phyloP scores from a whole-genome alignment of 1,140 invertebrate species.

The Monochamus saltuarius region DNA sequence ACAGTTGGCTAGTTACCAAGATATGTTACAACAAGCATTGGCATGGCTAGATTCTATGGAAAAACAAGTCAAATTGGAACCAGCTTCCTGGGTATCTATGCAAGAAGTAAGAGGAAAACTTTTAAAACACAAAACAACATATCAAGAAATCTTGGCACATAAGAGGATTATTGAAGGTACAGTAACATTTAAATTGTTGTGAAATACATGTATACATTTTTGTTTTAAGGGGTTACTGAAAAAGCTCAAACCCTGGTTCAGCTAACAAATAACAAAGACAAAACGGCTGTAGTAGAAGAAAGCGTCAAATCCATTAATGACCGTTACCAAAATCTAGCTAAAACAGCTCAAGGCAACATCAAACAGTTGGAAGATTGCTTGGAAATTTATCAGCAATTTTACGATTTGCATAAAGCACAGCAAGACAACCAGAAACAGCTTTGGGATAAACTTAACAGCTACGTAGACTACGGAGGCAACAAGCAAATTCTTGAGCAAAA shows the following conservation, averaged over 20 bases:
- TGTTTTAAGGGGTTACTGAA: constrained; percentile 65
- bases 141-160: constrained; percentile 88
- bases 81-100: constrained; percentile 68
- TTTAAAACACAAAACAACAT: constrained; percentile 80
- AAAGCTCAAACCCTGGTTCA: constrained; percentile 73
- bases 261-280: constrained; percentile 62
- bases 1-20: constrained; percentile 82
- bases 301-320: constrained; percentile 69
- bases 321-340: constrained; percentile 71
- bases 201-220: not conserved
- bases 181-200: constrained; percentile 1
- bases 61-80: constrained; percentile 73
- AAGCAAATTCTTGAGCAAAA: constrained; percentile 73
- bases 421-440: constrained; percentile 86
- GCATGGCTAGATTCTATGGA: constrained; percentile 88
- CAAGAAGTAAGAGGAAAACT: constrained; percentile 87
- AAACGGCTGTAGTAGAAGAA: constrained; percentile 63
- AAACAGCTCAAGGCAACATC: constrained; percentile 63
- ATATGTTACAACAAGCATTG: constrained; percentile 77
- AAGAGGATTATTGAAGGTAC: constrained; percentile 83
- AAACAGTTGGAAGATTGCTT: constrained; percentile 71
- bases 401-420: constrained; percentile 79
- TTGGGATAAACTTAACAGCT: constrained; percentile 76
- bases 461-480: constrained; percentile 80
- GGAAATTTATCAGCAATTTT: constrained; percentile 80